Evolutionary conservation across 2,797 vertebrate species (phyloP).

Genomic region (Acanthurus tractus): DNA sequence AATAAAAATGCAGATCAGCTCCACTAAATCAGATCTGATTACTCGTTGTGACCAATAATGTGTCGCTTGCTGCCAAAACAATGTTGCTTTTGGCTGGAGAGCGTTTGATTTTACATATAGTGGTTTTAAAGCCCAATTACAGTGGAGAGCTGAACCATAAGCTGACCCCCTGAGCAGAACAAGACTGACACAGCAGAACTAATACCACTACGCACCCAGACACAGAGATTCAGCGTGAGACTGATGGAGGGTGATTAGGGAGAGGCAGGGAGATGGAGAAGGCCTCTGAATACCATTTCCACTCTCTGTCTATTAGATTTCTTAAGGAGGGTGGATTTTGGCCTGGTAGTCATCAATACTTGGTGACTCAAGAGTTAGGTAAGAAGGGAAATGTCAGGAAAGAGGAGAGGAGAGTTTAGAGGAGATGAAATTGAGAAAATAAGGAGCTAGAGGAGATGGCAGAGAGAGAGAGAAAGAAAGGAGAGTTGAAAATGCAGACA

Average conservation of each 20-base stretch:
- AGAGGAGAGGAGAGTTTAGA: constrained; percentile 10
- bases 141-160: constrained; percentile 46
- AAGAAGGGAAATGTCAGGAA: constrained; percentile 30
- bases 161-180: constrained; percentile 52
- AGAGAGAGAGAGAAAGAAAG: constrained; percentile 7
- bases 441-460: constrained; percentile 16
- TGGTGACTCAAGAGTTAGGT: constrained; percentile 3
- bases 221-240: constrained; percentile 46
- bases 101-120: constrained; percentile 41
- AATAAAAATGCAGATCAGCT: constrained; percentile 33
- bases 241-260: constrained; percentile 63
- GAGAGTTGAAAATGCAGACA: constrained; percentile 21
- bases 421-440: constrained; percentile 40
- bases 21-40: constrained; percentile 34
- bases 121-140: constrained; percentile 66
- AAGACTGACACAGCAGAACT: constrained; percentile 61
- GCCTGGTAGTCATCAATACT: constrained; percentile 32
- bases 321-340: constrained; percentile 41
- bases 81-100: constrained; percentile 10
- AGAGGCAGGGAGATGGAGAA: constrained; percentile 23
- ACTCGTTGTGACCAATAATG: constrained; percentile 31
- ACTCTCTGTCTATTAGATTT: constrained; percentile 47
- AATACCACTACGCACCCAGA: constrained; percentile 50
- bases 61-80: constrained; percentile 38
- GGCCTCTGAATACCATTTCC: constrained; percentile 29